These are phyloP conservation scores for Carettochelys insculpta DNA, from an alignment of 2,113 vertebrate genomes.

Conservation along the genomic window DNA sequence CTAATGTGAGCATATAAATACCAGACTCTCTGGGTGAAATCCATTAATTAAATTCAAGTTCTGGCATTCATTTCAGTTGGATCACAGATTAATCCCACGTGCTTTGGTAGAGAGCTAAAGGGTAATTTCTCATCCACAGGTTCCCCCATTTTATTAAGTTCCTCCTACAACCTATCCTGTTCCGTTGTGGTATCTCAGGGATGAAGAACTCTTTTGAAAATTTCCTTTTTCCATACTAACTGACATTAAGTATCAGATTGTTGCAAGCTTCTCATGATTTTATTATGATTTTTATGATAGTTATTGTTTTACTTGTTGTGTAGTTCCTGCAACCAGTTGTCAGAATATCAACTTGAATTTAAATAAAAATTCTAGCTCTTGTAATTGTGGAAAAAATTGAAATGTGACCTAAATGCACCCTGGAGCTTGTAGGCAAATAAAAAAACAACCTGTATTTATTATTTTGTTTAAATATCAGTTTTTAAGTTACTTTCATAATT, in stretches of 20 bases:
- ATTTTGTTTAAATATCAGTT: not conserved
- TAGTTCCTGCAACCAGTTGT: not conserved
- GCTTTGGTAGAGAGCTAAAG: not conserved
- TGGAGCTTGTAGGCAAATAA: not conserved
- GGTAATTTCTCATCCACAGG: not conserved
- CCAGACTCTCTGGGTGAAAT: conserved; percentile 1
- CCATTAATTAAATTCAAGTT: not conserved
- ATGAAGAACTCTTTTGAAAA: not conserved
- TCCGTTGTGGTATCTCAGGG: not conserved
- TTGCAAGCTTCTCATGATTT: not conserved
- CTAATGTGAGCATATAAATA: not conserved
- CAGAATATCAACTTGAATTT: not conserved
- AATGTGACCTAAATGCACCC: not conserved
- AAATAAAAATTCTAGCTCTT: not conserved
- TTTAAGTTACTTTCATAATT: conserved; percentile 6
- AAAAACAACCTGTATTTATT: not conserved
- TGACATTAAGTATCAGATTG: not conserved
- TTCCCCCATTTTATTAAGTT: not conserved
- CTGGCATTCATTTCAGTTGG: not conserved
- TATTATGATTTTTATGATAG: not conserved
- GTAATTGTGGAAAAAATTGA: not conserved
- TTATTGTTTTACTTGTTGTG: not conserved
- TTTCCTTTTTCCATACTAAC: not conserved
- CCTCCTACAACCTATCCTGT: not conserved
- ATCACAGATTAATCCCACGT: not conserved